Evolutionary conservation across 2,888 invertebrate species (phyloP), one percentile per base, ranked within the genome.

Genomic region (Mythimna pallens): DNA sequence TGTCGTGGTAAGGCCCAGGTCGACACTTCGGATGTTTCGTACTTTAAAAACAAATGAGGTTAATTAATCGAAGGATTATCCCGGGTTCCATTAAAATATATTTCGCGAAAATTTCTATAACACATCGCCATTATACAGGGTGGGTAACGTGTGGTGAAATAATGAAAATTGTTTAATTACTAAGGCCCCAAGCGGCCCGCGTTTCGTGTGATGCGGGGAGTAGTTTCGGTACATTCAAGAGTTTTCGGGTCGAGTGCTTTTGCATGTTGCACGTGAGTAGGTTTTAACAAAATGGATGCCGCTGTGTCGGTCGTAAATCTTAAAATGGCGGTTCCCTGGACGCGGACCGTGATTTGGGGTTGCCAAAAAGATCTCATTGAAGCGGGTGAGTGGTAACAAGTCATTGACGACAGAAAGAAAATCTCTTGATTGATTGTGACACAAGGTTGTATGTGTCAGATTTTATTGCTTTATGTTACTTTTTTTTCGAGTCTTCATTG

Each of bases 211-310:
- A 87, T 85, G 81, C 84, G 86, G 82, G 80, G 88, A 90, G 91
- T 92, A 92, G 92, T 93, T 92, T 87, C 83, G 82, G 87, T 87
- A 88, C 88, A 89, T 89, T 90, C 81, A 84, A 86, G 90, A 89
- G 90, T 93, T 93, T 93, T 91, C 89, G 89, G 89, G 89, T 82
- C 90, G 93, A 94, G 94, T 94, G 93, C 76, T 76, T 76, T 76
- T 76, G 76, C 76, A 76, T 76, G 76, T 76, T 76, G 76, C 76
- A 76, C 76, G 76, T 76, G 76, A 76, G 76, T 76, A 76, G 77
- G 77, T 77, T 77, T 77, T 77, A 72, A 82, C 86, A 86, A 87
- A 78, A 87, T 81, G 85, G 83, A 82, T 78, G 82, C 77, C 86
- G 73, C 87, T 82, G 65, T 78, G 85, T 83, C 82, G 89, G 81